Conservation (phyloP, 2,888 invertebrate genomes). For the Caenorhabditis uteleia region DNA sequence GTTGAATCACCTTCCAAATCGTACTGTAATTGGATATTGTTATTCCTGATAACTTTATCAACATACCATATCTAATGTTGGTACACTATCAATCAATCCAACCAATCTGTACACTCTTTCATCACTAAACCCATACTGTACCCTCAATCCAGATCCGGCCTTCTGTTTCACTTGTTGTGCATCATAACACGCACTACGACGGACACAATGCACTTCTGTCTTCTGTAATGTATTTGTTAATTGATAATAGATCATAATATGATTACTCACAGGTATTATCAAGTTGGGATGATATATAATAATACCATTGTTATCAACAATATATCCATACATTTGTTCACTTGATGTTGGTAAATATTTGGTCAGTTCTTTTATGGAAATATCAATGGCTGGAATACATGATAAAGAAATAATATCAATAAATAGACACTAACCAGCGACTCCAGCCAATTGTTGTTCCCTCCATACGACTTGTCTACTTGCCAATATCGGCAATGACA, state of each 20-base stretch:
- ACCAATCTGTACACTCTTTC: slow-evolving; percentile 61
- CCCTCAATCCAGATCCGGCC: slow-evolving; percentile 41
- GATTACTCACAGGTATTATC: slow-evolving; percentile 47
- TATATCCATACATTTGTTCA: slow-evolving; percentile 58
- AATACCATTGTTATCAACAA: slow-evolving; percentile 68
- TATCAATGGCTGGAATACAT: slow-evolving; percentile 39
- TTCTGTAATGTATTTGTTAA: slow-evolving; percentile 42
- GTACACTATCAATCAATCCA: slow-evolving; percentile 63
- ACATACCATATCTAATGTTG: slow-evolving; percentile 59
- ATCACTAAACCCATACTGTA: slow-evolving; percentile 66
- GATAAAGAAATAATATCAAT: not conserved
- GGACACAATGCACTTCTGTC: slow-evolving; percentile 58
- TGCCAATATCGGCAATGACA: slow-evolving; percentile 59
- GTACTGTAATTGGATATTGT: slow-evolving; percentile 38
- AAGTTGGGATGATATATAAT: slow-evolving; percentile 64
- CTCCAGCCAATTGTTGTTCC: slow-evolving; percentile 47
- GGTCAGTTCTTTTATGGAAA: slow-evolving; percentile 44
- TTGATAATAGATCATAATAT: not conserved
- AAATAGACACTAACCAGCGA: slow-evolving; percentile 39
- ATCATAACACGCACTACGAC: slow-evolving; percentile 66
- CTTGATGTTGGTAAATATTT: slow-evolving; percentile 33
- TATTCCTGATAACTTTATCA: not conserved
- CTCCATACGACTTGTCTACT: slow-evolving; percentile 34
- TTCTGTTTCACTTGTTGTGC: slow-evolving; percentile 43
- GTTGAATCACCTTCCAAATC: slow-evolving; percentile 57